A percentile compares a stretch with the other conserved stretches of the same genome.
Conservation (phyloP, 2,888 invertebrate genomes). For the Perizoma flavofasciatum region DNA sequence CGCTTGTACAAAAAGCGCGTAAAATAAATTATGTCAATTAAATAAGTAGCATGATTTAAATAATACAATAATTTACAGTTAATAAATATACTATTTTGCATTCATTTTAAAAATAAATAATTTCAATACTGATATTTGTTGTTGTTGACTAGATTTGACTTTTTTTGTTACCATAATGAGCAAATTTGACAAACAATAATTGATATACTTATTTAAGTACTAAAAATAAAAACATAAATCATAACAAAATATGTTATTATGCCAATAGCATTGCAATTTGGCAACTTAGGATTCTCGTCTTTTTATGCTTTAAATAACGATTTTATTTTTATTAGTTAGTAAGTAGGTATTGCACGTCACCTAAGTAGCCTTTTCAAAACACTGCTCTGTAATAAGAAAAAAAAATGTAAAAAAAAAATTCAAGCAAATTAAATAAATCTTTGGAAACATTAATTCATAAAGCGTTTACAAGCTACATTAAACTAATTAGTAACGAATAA, state of each 20-base stretch:
- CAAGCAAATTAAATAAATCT: conserved; percentile 26
- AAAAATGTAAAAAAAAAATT: conserved; percentile 16
- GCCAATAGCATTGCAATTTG: conserved; percentile 3
- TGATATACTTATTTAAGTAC: conserved; percentile 27
- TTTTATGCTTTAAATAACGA: conserved; percentile 24
- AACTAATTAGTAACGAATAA: conserved; percentile 5
- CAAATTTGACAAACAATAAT: conserved; percentile 36
- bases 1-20: too few relatives aligned
- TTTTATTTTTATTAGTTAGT: conserved; percentile 31
- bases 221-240: conserved; percentile 33
- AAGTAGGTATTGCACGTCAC: conserved; percentile 35
- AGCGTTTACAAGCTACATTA: neutral
- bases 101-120: conserved; percentile 34
- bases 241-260: conserved; percentile 23
- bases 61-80: conserved; percentile 20
- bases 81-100: conserved; percentile 11
- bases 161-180: conserved; percentile 38
- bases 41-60: conserved; percentile 9
- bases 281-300: conserved; percentile 13
- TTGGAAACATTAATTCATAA: conserved; percentile 3
- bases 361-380: conserved; percentile 28
- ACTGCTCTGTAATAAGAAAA: conserved; percentile 28
- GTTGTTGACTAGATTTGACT: conserved; percentile 1
- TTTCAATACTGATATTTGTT: conserved; percentile 42
- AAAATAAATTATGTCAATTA: too few relatives aligned